Evolutionary conservation across 2,797 vertebrate species (phyloP).

Genomic region (Aulostomus chinensis): DNA sequence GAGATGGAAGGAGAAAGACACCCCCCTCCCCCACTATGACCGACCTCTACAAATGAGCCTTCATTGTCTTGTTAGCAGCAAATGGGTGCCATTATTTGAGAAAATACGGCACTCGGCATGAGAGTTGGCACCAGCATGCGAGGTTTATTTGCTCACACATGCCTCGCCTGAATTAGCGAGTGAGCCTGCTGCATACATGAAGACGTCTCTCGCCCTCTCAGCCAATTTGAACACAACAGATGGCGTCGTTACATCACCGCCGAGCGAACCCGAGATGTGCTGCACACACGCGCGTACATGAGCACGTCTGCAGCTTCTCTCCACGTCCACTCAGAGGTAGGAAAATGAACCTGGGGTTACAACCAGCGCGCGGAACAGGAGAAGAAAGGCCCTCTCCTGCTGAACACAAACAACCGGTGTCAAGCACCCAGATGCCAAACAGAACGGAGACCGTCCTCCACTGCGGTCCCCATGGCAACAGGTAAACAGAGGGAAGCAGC

Average conservation of each 20-base stretch:
- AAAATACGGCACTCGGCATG: conserved; percentile 40
- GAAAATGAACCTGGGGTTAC: too few relatives aligned
- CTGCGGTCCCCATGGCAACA: too few relatives aligned
- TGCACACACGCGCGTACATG: too few relatives aligned
- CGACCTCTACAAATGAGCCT: conserved; percentile 50
- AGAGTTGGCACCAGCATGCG: conserved; percentile 31
- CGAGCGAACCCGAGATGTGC: too few relatives aligned
- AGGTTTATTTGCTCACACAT: conserved; percentile 47
- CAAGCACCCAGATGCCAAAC: too few relatives aligned
- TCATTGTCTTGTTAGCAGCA: conserved; percentile 57
- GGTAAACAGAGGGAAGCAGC: too few relatives aligned
- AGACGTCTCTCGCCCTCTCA: conserved; percentile 25
- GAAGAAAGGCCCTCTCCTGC: too few relatives aligned
- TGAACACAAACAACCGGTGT: too few relatives aligned
- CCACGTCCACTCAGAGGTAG: too few relatives aligned
- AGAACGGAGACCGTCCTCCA: too few relatives aligned
- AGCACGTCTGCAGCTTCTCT: too few relatives aligned
- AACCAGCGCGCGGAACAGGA: too few relatives aligned
- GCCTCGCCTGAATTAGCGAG: conserved; percentile 44
- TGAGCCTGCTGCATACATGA: conserved; percentile 36
- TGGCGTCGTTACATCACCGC: conserved; percentile 70
- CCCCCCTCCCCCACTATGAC: conserved; percentile 40
- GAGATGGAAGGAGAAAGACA: conserved; percentile 28
- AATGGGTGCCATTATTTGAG: conserved; percentile 53
- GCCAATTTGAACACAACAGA: conserved; percentile 59